Conservation (phyloP, 2,888 invertebrate species). For the Parnassius glacialis region DNA sequence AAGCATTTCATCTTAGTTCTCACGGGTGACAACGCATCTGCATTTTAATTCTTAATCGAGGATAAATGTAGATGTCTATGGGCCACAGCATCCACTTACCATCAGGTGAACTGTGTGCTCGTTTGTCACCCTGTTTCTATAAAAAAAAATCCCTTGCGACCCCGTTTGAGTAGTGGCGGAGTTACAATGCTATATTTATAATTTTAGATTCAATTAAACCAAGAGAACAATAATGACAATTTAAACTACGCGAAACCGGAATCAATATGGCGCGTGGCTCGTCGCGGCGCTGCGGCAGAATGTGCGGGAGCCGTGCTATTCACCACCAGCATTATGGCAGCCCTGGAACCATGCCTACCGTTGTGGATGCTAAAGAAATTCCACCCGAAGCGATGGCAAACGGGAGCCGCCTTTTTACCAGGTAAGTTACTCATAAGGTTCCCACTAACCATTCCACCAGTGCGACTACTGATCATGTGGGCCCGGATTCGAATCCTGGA, state of each 20-base stretch:
- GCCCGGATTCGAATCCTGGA: no score
- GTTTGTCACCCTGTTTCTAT: no score
- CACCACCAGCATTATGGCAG: slow-evolving; percentile 68
- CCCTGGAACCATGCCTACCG: slow-evolving; percentile 70
- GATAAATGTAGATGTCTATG: no score
- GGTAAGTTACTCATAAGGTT: not conserved
- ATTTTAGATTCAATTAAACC: slow-evolving; percentile 1
- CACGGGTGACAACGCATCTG: no score
- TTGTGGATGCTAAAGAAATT: slow-evolving; percentile 60
- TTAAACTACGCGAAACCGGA: slow-evolving; percentile 21
- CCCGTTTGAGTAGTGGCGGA: not conserved
- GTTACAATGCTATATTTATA: not conserved
- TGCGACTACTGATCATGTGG: no score
- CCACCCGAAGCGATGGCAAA: slow-evolving; percentile 60
- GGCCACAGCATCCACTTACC: no score
- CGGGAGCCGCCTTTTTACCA: slow-evolving; percentile 62
- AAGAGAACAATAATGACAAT: not conserved
- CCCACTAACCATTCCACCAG: no score
- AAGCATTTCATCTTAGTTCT: no score
- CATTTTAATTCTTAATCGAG: no score
- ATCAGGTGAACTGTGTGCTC: no score
- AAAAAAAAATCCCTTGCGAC: no score
- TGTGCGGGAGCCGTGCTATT: slow-evolving; percentile 65
- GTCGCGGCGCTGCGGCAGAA: slow-evolving; percentile 45
- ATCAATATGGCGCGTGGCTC: slow-evolving; percentile 32